These are phyloP conservation scores for Notarius lentiginosus DNA, from an alignment of 2,113 vertebrate genomes.

Conservation along the genomic window DNA sequence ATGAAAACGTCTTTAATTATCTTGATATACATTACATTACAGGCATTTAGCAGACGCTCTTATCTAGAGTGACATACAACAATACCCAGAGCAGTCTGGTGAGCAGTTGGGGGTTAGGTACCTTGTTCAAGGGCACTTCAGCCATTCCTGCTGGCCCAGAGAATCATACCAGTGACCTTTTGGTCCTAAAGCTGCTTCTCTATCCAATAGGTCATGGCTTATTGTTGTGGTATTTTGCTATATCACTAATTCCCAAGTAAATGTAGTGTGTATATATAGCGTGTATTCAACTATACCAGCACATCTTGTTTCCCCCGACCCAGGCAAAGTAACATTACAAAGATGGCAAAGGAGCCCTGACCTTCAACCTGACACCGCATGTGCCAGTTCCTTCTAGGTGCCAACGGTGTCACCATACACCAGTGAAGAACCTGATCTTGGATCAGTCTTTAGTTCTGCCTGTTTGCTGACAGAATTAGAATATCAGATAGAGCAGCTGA, in stretches of 20 bases:
- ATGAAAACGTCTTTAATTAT: background rate
- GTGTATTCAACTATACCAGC: background rate
- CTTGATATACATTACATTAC: background rate
- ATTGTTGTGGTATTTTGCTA: background rate
- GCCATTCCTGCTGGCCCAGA: no score
- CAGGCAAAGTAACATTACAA: slow-evolving; percentile 3
- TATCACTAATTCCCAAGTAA: background rate
- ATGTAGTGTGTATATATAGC: background rate
- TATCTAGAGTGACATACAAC: no score
- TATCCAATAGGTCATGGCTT: no score
- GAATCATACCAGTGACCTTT: no score
- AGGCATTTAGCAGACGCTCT: no score
- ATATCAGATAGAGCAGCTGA: background rate
- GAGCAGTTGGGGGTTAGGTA: no score
- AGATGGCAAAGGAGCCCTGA: slow-evolving; percentile 57
- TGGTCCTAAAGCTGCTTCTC: no score
- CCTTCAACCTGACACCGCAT: slow-evolving; percentile 68
- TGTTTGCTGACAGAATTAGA: background rate
- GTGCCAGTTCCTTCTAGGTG: slow-evolving; percentile 19
- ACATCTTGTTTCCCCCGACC: background rate
- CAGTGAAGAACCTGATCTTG: background rate
- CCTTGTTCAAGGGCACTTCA: no score
- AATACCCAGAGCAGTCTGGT: no score
- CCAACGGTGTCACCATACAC: background rate
- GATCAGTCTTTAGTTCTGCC: background rate